A percentile compares a stretch with the other conserved stretches of the same genome.
Conservation (phyloP, 2,797 vertebrate species). For the Mycteria americana region DNA sequence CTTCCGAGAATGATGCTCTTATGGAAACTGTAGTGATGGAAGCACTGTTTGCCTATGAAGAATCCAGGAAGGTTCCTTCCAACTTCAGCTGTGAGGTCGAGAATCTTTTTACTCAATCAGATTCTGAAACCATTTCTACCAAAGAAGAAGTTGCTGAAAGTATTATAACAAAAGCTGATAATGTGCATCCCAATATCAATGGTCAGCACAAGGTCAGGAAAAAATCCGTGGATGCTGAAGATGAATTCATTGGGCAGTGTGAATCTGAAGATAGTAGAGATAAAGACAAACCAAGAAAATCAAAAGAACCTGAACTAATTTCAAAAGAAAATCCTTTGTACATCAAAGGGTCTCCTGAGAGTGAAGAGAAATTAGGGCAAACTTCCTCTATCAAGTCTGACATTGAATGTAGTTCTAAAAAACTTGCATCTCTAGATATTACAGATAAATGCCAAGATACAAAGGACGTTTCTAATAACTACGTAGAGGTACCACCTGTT, state of each 20-base stretch:
- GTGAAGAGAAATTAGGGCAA: neutral
- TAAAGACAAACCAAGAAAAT: neutral
- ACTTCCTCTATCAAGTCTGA: neutral
- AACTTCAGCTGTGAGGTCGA: constrained; percentile 14
- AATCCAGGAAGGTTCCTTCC: neutral
- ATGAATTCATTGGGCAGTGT: neutral
- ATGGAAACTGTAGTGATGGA: neutral
- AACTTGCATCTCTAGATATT: neutral
- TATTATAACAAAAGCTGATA: constrained; percentile 11
- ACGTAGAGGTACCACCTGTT: neutral
- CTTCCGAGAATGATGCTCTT: neutral
- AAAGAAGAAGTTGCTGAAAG: constrained; percentile 60
- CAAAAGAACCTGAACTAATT: constrained; percentile 21
- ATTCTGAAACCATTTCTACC: constrained; percentile 44
- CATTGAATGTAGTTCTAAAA: constrained; percentile 44
- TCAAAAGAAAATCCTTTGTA: constrained; percentile 34
- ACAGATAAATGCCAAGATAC: constrained; percentile 25
- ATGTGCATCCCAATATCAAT: neutral
- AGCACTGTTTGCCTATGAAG: constrained; percentile 16
- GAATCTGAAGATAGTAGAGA: neutral
- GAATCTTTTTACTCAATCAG: neutral
- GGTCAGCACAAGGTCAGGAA: constrained; percentile 17
- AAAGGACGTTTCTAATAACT: neutral
- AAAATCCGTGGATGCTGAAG: neutral
- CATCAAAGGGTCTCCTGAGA: neutral